Conservation (phyloP, 2,888 invertebrate species). For the Acronicta alni region DNA sequence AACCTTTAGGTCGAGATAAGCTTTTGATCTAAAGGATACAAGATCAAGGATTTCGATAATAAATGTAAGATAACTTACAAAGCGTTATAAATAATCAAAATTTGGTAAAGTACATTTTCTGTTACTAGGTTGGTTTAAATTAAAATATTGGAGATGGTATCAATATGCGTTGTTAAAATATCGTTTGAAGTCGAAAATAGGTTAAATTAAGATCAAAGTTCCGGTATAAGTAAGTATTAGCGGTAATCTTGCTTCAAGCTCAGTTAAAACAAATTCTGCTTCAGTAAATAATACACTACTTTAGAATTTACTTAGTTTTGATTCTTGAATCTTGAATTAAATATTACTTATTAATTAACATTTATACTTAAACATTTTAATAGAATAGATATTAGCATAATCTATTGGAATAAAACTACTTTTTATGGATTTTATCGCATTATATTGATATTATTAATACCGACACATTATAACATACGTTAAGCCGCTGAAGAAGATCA, state of each 20-base stretch:
- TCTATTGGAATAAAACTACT: no score
- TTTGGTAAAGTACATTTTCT: slow-evolving; percentile 13
- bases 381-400: no score
- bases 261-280: neutral
- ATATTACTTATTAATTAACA: neutral
- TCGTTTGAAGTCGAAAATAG: neutral
- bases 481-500: no score
- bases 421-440: no score
- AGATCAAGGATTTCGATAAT: slow-evolving; percentile 17
- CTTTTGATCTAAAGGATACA: slow-evolving; percentile 31
- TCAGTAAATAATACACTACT: neutral
- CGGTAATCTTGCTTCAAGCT: neutral
- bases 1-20: slow-evolving; percentile 29
- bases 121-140: neutral
- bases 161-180: neutral
- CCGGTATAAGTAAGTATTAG: neutral
- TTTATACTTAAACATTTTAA: no score
- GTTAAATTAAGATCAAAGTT: neutral
- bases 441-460: no score
- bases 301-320: neutral
- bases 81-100: slow-evolving; percentile 11
- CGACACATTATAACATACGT: no score
- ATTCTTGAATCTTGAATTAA: neutral
- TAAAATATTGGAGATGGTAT: neutral
- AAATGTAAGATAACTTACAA: slow-evolving; percentile 12